A percentile compares a stretch with the other conserved stretches of the same genome.
These are phyloP conservation scores for Sarcophaga bullata DNA, from an alignment of 1,140 invertebrate genomes.

Conservation along the genomic window DNA sequence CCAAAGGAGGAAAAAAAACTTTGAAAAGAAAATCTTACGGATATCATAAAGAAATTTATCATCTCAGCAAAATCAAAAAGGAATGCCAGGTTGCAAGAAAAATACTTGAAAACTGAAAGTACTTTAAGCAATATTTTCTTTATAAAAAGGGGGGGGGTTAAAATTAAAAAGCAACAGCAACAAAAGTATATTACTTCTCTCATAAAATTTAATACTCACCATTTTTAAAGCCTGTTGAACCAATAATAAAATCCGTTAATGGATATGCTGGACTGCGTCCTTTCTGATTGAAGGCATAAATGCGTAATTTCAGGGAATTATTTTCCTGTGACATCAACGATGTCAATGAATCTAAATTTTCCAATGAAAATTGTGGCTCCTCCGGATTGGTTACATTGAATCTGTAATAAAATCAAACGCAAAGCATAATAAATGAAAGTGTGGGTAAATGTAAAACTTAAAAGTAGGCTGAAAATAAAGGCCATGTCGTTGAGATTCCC, in stretches of 20 bases:
- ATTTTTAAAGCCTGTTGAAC: conserved; percentile 63
- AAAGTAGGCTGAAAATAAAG: neutral
- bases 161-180: neutral
- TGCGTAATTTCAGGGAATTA: conserved; percentile 60
- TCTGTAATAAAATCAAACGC: conserved; percentile 48
- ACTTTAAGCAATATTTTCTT: no score
- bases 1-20: no score
- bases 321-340: conserved; percentile 63
- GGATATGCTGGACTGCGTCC: conserved; percentile 61
- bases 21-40: no score
- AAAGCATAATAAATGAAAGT: neutral
- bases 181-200: no score
- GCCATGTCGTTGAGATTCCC: neutral
- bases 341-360: conserved; percentile 62
- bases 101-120: no score
- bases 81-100: no score
- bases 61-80: no score
- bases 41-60: no score
- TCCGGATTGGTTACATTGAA: conserved; percentile 63
- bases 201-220: conserved; percentile 61
- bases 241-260: conserved; percentile 63
- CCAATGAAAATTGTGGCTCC: conserved; percentile 62
- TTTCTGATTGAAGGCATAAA: conserved; percentile 64
- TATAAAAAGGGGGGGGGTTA: no score
- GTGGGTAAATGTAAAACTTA: neutral